Evolutionary conservation across 2,113 vertebrate genomes (phyloP), one percentile per base, ranked within the genome.

Genomic region (Spermophilus dauricus): DNA sequence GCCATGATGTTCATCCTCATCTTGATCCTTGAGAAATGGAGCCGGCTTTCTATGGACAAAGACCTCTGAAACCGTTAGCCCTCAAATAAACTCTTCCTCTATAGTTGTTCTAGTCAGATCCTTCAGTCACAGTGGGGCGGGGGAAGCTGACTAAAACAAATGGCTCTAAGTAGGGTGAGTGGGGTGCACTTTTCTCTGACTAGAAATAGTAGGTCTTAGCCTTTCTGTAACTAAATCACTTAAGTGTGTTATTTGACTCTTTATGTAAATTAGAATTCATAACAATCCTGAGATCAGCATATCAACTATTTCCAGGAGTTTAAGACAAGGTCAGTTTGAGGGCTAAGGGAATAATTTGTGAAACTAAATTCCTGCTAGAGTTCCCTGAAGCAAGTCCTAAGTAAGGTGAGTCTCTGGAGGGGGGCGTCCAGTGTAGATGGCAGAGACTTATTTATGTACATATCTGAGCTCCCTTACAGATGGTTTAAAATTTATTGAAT

Each of bases 401-500:
- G 28, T 20, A 20, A 75, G 5, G 20, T 4, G 17, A 56, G 17
- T 56, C 53, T 5, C 5, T 56, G 53, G 53, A 56, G 17, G n/a
- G 30, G 10, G 45, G 28, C 11, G 8, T 45, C 45, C 24, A 2
- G 13, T 53, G 28, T 2, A 70, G 30, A 39, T 45, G n/a, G 28
- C 30, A 7, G 65, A n/a, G n/a, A n/a, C n/a, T n/a, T 61, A 42
- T 76, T 83, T 94, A 63, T 45, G 7, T 67, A 65, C 28, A 26
- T 24, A 61, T 42, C 37, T 70, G 2, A 92, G 45, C 42, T 81
- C 30, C 37, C 20, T 82, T 82, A 69, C 56, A 70, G 70, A 87
- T 9, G 58, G 11, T 91, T 93, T 72, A 86, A 93, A 93, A 82
- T 77, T 72, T 91, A 82, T n/a, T n/a, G n/a, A n/a, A n/a, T n/a